phyloP scores from a whole-genome alignment of 2,888 invertebrate species.

The Dolichopus griseipennis region DNA sequence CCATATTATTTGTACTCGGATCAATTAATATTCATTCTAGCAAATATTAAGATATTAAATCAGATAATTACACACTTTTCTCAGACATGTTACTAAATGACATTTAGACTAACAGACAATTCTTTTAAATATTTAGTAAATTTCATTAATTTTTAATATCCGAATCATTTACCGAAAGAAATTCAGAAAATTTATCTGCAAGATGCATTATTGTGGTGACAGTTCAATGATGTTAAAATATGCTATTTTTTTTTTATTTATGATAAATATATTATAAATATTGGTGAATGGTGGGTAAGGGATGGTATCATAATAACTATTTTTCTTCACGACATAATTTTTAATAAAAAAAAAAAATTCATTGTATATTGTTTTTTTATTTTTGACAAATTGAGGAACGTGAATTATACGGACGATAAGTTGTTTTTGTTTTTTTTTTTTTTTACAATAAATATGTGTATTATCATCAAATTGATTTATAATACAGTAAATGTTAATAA shows the following conservation, averaged over 20 bases:
- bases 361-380: not conserved
- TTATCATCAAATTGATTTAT: not conserved
- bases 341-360: not conserved
- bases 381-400: not conserved
- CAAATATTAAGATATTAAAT: too few species aligned
- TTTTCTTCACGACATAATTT: not conserved
- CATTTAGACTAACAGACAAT: too few species aligned
- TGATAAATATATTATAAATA: not conserved
- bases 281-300: too few species aligned
- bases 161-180: too few species aligned
- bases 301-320: not conserved
- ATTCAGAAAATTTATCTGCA: too few species aligned
- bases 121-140: too few species aligned
- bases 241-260: not conserved
- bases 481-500: constrained; percentile 1
- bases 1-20: too few species aligned
- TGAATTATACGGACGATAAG: not conserved
- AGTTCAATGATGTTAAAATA: not conserved
- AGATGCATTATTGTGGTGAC: not conserved
- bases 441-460: not conserved
- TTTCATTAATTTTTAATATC: too few species aligned
- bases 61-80: too few species aligned
- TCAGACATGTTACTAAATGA: too few species aligned
- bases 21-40: too few species aligned
- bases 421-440: not conserved